Evolutionary conservation across 2,888 invertebrate genomes (phyloP).

Genomic region (Drosophila barbarae): DNA sequence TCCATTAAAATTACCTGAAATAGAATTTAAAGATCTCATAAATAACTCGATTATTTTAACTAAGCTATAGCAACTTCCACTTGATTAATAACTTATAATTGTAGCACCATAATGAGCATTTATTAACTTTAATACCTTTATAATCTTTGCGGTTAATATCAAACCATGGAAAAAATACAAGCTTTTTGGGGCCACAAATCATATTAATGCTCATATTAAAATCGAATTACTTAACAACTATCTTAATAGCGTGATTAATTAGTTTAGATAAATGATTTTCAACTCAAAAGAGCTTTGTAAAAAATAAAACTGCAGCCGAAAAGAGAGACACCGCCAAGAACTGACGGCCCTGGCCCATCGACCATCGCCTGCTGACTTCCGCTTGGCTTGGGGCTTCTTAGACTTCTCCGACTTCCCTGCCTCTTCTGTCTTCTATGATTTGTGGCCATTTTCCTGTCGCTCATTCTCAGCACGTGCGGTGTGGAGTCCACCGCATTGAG

Average conservation of each 20-base stretch:
- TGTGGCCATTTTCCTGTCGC: conserved; percentile 53
- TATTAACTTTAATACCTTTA: neutral
- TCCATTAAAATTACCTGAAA: neutral
- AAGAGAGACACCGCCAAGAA: neutral
- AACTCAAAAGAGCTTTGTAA: neutral
- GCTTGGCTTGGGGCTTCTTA: conserved; percentile 40
- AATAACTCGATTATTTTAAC: neutral
- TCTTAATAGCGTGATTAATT: neutral
- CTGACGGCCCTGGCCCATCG: conserved; percentile 54
- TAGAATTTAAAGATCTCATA: neutral
- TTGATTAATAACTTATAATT: neutral
- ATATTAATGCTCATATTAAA: conserved; percentile 1
- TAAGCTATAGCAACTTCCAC: neutral
- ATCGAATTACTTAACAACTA: neutral
- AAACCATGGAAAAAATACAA: neutral
- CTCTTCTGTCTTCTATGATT: conserved; percentile 60
- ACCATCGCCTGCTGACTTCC: conserved; percentile 58
- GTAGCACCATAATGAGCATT: neutral
- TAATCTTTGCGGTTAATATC: conserved; percentile 1
- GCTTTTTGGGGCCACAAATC: neutral
- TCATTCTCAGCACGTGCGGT: conserved; percentile 72
- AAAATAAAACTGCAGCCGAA: conserved; percentile 1
- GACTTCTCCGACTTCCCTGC: neutral
- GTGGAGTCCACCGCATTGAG: conserved; percentile 55
- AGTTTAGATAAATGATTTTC: neutral